Conservation (phyloP, 2,888 invertebrate species). For the Morpho achilles region DNA sequence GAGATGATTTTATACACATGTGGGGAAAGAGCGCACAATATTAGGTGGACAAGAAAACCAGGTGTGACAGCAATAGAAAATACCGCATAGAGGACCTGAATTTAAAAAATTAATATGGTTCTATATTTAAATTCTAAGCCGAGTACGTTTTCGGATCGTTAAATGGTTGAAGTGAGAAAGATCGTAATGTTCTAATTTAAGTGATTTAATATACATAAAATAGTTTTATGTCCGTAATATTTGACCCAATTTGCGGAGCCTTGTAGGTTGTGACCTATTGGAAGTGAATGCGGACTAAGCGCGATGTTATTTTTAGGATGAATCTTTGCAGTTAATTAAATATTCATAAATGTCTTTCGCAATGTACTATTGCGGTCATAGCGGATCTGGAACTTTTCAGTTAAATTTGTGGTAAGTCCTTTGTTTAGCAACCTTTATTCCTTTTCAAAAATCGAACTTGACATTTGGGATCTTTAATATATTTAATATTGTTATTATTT, state of each 20-base stretch:
- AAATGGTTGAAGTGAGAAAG: constrained; percentile 30
- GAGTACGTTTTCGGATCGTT: constrained; percentile 20
- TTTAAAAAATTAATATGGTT: constrained; percentile 35
- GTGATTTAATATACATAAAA: constrained; percentile 28
- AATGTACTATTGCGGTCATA: constrained; percentile 37
- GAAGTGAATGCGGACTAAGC: constrained; percentile 69
- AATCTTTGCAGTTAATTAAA: constrained; percentile 76
- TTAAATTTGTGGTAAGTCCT: constrained; percentile 59
- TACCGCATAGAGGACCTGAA: constrained; percentile 59
- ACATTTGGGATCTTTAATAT: too few relatives aligned
- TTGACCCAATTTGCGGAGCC: constrained; percentile 70
- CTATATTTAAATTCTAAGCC: constrained; percentile 15
- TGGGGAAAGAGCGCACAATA: constrained; percentile 44
- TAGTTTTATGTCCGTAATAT: constrained; percentile 48
- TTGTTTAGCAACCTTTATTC: constrained; percentile 40
- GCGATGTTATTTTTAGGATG: constrained; percentile 74
- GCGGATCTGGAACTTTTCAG: constrained; percentile 42
- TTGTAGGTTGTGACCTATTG: constrained; percentile 74
- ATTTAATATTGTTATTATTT: too few relatives aligned
- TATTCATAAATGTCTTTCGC: constrained; percentile 69
- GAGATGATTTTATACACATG: constrained; percentile 50
- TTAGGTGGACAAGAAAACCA: constrained; percentile 46
- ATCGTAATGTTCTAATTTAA: constrained; percentile 26
- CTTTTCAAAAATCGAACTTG: too few relatives aligned
- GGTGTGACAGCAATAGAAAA: constrained; percentile 51